These are phyloP conservation scores for Elachura formosa DNA, from an alignment of 2,113 vertebrate genomes.

Conservation along the genomic window DNA sequence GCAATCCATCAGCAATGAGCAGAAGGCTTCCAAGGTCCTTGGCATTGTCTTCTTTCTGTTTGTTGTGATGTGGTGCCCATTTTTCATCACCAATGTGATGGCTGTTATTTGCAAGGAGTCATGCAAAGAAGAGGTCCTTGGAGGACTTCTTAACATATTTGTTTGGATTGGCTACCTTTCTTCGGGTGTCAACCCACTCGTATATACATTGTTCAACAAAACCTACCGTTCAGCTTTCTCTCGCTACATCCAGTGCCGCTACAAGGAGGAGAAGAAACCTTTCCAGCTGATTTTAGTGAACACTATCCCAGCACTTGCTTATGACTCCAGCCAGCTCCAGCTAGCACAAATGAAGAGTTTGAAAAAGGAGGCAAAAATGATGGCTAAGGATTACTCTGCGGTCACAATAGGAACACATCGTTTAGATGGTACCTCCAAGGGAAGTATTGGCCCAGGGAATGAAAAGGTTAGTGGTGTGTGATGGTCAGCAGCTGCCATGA, in stretches of 20 bases:
- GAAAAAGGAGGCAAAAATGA: slow-evolving; percentile 66
- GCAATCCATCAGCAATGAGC: slow-evolving; percentile 95
- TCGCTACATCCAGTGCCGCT: slow-evolving; percentile 88
- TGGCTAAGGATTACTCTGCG: slow-evolving; percentile 66
- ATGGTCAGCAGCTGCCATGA: slow-evolving; percentile 46
- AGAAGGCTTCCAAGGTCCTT: slow-evolving; percentile 95
- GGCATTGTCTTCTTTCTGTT: slow-evolving; percentile 97
- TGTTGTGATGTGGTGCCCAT: slow-evolving; percentile 97
- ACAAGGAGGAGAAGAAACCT: slow-evolving; percentile 86
- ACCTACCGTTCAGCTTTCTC: slow-evolving; percentile 90
- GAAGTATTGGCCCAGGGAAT: background rate
- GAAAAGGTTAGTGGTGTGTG: slow-evolving; percentile 83
- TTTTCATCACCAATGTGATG: slow-evolving; percentile 96
- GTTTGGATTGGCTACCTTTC: slow-evolving; percentile 98
- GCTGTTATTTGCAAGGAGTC: slow-evolving; percentile 81
- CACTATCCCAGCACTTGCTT: slow-evolving; percentile 89
- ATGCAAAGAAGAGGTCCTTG: slow-evolving; percentile 79
- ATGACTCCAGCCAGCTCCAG: slow-evolving; percentile 82
- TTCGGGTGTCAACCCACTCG: slow-evolving; percentile 91
- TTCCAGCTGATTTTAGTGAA: slow-evolving; percentile 91
- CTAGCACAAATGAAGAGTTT: slow-evolving; percentile 68
- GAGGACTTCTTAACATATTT: slow-evolving; percentile 86
- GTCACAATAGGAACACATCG: slow-evolving; percentile 60
- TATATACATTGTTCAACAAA: slow-evolving; percentile 94
- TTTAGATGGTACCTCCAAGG: slow-evolving; percentile 55